Percentiles rank a stretch among this genome's conserved stretches.
phyloP scores from a whole-genome alignment of 2,113 vertebrate genomes.

The Potamarius usumacintae region DNA sequence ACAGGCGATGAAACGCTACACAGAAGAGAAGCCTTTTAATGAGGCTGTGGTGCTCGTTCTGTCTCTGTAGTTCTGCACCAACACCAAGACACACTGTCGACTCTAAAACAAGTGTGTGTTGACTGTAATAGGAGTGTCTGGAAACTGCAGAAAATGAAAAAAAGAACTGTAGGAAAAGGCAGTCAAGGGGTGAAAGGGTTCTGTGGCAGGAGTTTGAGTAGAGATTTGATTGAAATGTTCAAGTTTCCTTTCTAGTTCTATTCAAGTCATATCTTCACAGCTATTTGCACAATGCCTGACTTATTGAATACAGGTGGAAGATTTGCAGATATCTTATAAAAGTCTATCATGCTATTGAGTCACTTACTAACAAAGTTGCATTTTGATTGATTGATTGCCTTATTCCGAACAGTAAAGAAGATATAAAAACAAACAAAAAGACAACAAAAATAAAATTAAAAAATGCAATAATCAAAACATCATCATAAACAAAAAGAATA shows the following conservation, averaged over 20 bases:
- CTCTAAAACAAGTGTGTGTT: slow-evolving; percentile 21
- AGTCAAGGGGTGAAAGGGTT: neutral
- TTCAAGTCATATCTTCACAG: neutral
- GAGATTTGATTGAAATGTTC: neutral
- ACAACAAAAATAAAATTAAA: too few relatives aligned
- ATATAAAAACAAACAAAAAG: too few relatives aligned
- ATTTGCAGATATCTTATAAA: neutral
- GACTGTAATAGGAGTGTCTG: slow-evolving; percentile 16
- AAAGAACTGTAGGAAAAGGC: slow-evolving; percentile 4
- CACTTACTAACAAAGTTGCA: neutral
- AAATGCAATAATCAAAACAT: too few relatives aligned
- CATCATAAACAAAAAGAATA: too few relatives aligned
- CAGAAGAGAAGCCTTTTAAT: slow-evolving; percentile 77
- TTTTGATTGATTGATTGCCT: neutral
- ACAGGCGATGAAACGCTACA: slow-evolving; percentile 74
- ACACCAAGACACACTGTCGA: slow-evolving; percentile 28
- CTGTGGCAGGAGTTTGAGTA: neutral
- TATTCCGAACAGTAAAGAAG: too few relatives aligned
- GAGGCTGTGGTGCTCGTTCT: slow-evolving; percentile 58
- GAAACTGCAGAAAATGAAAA: neutral
- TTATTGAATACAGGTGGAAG: neutral
- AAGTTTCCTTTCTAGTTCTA: neutral
- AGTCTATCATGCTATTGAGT: neutral
- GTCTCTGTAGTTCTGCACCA: slow-evolving; percentile 18
- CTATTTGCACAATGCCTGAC: neutral